Conservation (phyloP, 2,888 invertebrate genomes). For the Drosophila testacea region DNA sequence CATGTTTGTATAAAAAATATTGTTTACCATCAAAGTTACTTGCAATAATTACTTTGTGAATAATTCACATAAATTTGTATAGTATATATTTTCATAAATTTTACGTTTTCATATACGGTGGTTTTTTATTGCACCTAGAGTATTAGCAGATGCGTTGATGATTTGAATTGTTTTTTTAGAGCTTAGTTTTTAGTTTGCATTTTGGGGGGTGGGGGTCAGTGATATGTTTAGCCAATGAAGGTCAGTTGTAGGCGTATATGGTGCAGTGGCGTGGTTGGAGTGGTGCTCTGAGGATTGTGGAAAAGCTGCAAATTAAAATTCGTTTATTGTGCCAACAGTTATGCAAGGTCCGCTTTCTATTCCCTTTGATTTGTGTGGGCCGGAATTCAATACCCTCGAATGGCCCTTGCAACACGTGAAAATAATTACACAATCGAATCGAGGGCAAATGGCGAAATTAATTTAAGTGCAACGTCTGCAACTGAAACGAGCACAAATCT, state of each 20-base stretch:
- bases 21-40: too few species aligned
- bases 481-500: conserved; percentile 63
- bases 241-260: conserved; percentile 9
- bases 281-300: conserved; percentile 25
- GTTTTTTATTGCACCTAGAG: conserved; percentile 1
- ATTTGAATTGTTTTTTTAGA: conserved; percentile 14
- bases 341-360: conserved; percentile 59
- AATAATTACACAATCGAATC: conserved; percentile 65
- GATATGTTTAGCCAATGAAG: conserved; percentile 48
- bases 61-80: too few species aligned
- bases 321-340: conserved; percentile 73
- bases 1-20: too few species aligned
- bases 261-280: conserved; percentile 6
- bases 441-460: conserved; percentile 41
- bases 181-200: conserved; percentile 47
- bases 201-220: conserved; percentile 35
- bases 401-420: conserved; percentile 49
- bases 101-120: not conserved
- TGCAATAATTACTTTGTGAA: too few species aligned
- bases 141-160: conserved; percentile 33
- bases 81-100: not conserved
- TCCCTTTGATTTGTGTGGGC: conserved; percentile 20
- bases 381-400: conserved; percentile 55
- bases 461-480: conserved; percentile 51
- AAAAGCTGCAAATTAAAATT: conserved; percentile 73